Conservation (phyloP, 2,113 vertebrate species). For the Guaruba guarouba region DNA sequence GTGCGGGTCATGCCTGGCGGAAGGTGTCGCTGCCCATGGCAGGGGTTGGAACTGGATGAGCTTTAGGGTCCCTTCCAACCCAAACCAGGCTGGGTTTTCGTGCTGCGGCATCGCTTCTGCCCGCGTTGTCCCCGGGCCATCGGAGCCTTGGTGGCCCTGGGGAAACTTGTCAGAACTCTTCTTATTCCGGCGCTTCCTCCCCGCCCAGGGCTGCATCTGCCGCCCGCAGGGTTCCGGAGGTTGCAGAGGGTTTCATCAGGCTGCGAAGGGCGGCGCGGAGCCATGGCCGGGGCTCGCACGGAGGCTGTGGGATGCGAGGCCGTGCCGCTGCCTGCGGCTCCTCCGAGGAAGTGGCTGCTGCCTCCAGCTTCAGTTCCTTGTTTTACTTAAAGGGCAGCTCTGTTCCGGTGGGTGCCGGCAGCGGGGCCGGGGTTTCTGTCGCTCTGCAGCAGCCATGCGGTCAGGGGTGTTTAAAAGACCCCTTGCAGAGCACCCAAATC, state of each 20-base stretch:
- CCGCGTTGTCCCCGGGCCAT: background rate
- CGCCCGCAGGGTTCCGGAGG: background rate
- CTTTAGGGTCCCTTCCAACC: background rate
- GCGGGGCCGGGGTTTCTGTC: background rate
- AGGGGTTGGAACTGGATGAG: background rate
- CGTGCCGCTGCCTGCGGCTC: background rate
- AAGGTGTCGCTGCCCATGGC: background rate
- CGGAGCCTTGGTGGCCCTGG: background rate
- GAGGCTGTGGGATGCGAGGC: background rate
- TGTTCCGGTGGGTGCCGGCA: rapidly evolving
- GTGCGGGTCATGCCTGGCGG: background rate
- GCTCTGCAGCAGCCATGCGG: background rate
- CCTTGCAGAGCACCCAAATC: rapidly evolving
- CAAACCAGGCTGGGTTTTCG: too few relatives aligned
- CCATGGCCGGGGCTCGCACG: background rate
- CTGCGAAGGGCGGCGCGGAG: background rate
- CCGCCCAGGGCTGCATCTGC: background rate
- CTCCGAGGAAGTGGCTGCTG: background rate
- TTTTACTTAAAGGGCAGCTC: background rate
- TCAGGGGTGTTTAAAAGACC: background rate
- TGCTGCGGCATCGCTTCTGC: background rate
- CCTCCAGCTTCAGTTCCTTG: background rate
- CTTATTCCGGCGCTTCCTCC: background rate
- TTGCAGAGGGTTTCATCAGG: background rate
- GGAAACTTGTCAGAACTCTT: background rate